phyloP scores from a whole-genome alignment of 2,888 invertebrate species.

The Tetanocera ferruginea region DNA sequence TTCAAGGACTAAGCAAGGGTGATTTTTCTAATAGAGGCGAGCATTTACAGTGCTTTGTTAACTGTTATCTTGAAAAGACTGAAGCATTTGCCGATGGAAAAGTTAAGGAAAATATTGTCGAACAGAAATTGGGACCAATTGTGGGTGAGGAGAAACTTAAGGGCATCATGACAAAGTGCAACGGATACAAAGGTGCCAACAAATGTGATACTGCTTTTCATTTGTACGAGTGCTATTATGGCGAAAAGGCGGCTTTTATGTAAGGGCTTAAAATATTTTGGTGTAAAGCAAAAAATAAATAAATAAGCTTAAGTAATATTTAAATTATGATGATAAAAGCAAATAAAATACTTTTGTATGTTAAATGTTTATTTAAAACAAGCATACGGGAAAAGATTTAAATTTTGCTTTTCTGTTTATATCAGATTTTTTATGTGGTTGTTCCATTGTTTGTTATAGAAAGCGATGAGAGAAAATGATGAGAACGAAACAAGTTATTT shows the following conservation, averaged over 20 bases:
- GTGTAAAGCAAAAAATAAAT: too few species aligned
- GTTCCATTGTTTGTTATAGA: too few species aligned
- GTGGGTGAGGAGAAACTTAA: slow-evolving; percentile 52
- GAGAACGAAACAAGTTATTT: too few species aligned
- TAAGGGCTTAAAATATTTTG: background rate
- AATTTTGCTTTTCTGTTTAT: too few species aligned
- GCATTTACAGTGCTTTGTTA: slow-evolving; percentile 61
- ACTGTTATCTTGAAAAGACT: slow-evolving; percentile 63
- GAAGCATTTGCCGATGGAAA: slow-evolving; percentile 58
- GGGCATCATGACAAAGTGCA: slow-evolving; percentile 52
- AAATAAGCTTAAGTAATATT: too few species aligned
- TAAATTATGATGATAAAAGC: too few species aligned
- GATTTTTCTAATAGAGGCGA: slow-evolving; percentile 52
- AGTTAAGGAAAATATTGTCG: slow-evolving; percentile 52
- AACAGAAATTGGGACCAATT: slow-evolving; percentile 51
- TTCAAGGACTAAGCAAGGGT: slow-evolving; percentile 53
- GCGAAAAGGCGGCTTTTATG: background rate
- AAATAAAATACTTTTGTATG: too few species aligned
- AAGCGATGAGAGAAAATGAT: too few species aligned
- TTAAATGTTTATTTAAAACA: too few species aligned
- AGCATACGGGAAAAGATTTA: too few species aligned
- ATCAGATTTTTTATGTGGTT: too few species aligned
- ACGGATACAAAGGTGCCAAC: slow-evolving; percentile 50
- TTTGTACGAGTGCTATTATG: slow-evolving; percentile 54
- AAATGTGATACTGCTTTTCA: slow-evolving; percentile 61